Evolutionary conservation across 2,888 invertebrate species (phyloP), one percentile per base, ranked within the genome.

Genomic region (Galerucella nymphaeae): DNA sequence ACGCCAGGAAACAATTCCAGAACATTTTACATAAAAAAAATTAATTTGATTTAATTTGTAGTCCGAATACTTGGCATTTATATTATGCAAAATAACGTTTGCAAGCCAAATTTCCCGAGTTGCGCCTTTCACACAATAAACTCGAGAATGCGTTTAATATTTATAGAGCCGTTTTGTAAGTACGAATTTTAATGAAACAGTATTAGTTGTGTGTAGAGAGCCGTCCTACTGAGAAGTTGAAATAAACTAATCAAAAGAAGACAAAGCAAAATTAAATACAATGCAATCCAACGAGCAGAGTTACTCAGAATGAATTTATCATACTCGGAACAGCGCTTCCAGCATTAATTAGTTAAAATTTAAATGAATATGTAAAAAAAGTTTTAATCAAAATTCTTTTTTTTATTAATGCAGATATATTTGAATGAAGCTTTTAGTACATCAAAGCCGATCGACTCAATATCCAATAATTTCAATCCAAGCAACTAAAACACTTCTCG

Each of bases 161-260:
- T 71, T 71, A 71, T 71, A 61, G 23, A 20, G 13, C 71, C 48
- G 62, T 71, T 71, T 67, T 63, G 71, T 67, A 63, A 59, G 66
- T 63, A 64, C 66, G 66, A 62, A 71, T 74, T 74, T 74, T 71
- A 74, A 71, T 71, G 67, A 67, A 74, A 74, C 67, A 73, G 59
- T 70, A 73, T 67, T 64, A 71, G 63, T 67, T 63, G 55, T 71
- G 67, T 48, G 59, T 59, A 59, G 23, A n/a, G 23, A n/a, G 30
- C 13, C 13, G 30, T 59, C 30, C 59, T 23, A 23, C 2, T 11
- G 48, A 16, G 48, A 38, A 20, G 59, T 13, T 14, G 45, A 45
- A 45, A 45, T 45, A 45, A 45, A 45, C 45, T 45, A 45, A 45
- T 45, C 45, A 14, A 14, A 45, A 45, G 45, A 45, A 11, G 14